Evolutionary conservation across 2,888 invertebrate species (phyloP).

Genomic region (Dolichopus griseipennis): DNA sequence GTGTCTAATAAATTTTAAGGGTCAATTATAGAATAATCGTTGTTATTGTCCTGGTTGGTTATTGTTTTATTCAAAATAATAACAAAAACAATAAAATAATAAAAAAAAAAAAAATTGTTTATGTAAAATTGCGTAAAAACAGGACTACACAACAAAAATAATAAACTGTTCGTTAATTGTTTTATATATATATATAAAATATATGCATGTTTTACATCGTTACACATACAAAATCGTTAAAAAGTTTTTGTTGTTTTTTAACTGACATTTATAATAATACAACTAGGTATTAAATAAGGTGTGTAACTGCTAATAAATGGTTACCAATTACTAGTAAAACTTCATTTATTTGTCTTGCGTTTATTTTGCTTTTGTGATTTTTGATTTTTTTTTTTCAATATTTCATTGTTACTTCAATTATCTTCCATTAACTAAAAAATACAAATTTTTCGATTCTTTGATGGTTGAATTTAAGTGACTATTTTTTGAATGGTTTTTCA

Average conservation of each 20-base stretch:
- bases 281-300: slow-evolving; percentile 4
- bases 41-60: neutral
- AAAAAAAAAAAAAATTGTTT: too few species aligned
- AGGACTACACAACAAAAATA: too few species aligned
- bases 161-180: neutral
- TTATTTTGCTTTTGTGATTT: neutral
- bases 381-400: neutral
- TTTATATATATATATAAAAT: neutral
- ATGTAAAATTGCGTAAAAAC: too few species aligned
- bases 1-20: neutral
- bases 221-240: neutral
- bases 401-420: neutral
- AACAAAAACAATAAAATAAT: too few species aligned
- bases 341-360: neutral
- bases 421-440: too few species aligned
- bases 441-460: too few species aligned
- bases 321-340: slow-evolving; percentile 9
- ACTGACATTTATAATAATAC: too few species aligned
- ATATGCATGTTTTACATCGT: neutral
- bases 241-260: neutral
- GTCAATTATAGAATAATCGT: neutral
- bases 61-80: neutral
- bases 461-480: neutral
- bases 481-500: neutral
- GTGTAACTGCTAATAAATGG: slow-evolving; percentile 11